Conservation (phyloP, 2,797 vertebrate species). For the Simalia tracyae region DNA sequence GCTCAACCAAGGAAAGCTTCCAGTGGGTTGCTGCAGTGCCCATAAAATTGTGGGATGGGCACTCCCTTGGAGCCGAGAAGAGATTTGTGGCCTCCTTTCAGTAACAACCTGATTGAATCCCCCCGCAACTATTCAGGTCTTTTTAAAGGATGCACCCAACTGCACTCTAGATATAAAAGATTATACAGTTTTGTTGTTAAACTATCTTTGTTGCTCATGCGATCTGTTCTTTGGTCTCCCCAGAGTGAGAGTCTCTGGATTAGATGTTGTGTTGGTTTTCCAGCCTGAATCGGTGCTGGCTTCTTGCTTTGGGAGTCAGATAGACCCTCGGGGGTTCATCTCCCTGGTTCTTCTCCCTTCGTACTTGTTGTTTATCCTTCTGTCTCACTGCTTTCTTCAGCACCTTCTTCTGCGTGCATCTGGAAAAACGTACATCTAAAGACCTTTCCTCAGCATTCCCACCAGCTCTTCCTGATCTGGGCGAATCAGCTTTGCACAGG, state of each 20-base stretch:
- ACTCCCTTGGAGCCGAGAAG: background rate
- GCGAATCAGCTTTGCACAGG: background rate
- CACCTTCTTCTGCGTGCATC: background rate
- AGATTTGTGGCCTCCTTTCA: background rate
- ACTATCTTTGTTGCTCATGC: background rate
- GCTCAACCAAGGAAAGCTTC: background rate
- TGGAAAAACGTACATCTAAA: background rate
- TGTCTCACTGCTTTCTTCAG: background rate
- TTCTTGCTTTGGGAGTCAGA: background rate
- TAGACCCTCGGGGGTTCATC: background rate
- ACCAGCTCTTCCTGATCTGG: background rate
- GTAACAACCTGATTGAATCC: background rate
- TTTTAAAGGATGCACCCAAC: background rate
- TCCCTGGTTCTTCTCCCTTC: no score
- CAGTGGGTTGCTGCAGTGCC: background rate
- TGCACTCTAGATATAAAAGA: background rate
- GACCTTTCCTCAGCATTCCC: background rate
- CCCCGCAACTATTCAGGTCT: background rate
- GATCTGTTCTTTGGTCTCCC: background rate
- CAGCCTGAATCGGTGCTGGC: background rate
- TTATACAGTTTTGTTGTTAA: background rate
- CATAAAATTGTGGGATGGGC: background rate
- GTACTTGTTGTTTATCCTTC: background rate
- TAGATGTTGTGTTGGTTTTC: background rate
- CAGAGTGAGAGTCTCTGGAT: background rate